Conservation (phyloP, 2,113 vertebrate species). For the Desmodus rotundus region DNA sequence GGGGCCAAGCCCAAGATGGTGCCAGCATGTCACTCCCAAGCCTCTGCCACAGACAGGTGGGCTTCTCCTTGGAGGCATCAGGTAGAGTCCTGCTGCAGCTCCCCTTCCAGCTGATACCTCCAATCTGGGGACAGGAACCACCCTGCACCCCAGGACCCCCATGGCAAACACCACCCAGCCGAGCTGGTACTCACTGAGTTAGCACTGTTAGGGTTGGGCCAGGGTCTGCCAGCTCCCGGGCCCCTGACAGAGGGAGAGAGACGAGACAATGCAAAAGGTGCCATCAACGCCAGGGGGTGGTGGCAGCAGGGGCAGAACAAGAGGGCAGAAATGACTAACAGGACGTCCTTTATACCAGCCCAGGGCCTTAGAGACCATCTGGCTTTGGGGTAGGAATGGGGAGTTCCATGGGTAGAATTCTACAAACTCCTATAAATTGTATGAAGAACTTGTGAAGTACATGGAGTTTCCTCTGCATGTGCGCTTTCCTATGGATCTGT, state of each 20-base stretch:
- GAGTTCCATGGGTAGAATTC: background rate
- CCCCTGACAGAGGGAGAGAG: conserved; percentile 83
- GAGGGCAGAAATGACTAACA: background rate
- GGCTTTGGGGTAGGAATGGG: background rate
- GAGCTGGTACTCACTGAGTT: conserved; percentile 90
- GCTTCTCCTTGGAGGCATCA: background rate
- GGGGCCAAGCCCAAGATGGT: background rate
- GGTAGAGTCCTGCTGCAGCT: background rate
- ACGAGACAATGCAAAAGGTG: background rate
- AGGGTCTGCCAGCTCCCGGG: conserved; percentile 93
- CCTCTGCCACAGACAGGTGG: rapidly evolving
- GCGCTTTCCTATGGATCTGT: background rate
- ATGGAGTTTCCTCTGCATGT: background rate
- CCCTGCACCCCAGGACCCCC: background rate
- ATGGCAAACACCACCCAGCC: background rate
- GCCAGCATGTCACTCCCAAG: background rate
- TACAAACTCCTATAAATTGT: background rate
- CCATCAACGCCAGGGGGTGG: background rate
- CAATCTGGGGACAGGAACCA: background rate
- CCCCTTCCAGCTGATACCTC: background rate
- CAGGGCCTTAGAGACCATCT: background rate
- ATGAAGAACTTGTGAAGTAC: background rate
- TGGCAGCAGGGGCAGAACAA: background rate
- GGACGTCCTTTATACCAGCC: background rate
- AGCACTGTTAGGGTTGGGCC: conserved; percentile 98